phyloP scores from a whole-genome alignment of 2,888 invertebrate genomes.

The Bombylius discolor region DNA sequence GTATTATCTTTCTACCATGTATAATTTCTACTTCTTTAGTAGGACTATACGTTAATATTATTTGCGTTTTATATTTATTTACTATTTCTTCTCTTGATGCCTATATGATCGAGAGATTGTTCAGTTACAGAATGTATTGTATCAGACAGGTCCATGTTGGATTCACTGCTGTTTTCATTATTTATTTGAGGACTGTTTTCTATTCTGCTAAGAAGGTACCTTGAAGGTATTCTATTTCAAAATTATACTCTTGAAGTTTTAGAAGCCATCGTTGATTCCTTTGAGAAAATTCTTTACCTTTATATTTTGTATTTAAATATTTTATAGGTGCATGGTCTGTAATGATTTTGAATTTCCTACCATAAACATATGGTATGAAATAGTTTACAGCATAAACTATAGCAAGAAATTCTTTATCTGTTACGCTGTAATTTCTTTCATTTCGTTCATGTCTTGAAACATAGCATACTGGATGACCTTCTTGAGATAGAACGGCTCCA shows the following conservation, averaged over 20 bases:
- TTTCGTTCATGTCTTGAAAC: neutral
- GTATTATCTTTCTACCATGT: too few species aligned
- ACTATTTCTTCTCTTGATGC: too few species aligned
- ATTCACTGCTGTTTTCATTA: too few species aligned
- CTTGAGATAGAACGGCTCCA: constrained; percentile 9
- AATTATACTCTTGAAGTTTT: constrained; percentile 22
- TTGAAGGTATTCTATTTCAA: constrained; percentile 18
- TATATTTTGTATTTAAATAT: constrained; percentile 5
- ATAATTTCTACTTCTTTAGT: too few species aligned
- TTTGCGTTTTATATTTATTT: too few species aligned
- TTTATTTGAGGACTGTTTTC: too few species aligned
- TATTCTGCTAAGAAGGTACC: constrained; percentile 19
- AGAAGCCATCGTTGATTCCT: constrained; percentile 7
- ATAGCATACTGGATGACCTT: neutral
- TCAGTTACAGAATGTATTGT: too few species aligned
- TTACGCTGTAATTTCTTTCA: neutral
- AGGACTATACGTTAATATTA: too few species aligned
- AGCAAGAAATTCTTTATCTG: neutral
- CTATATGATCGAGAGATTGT: too few species aligned
- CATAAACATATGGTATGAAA: constrained; percentile 5
- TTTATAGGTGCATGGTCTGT: constrained; percentile 6
- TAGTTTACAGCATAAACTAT: neutral
- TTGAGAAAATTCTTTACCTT: constrained; percentile 2
- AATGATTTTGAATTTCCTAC: neutral
- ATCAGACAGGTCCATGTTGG: too few species aligned